Evolutionary conservation across 1,140 invertebrate species (phyloP), one percentile per base, ranked within the genome.

Genomic region (Drosophila teissieri): DNA sequence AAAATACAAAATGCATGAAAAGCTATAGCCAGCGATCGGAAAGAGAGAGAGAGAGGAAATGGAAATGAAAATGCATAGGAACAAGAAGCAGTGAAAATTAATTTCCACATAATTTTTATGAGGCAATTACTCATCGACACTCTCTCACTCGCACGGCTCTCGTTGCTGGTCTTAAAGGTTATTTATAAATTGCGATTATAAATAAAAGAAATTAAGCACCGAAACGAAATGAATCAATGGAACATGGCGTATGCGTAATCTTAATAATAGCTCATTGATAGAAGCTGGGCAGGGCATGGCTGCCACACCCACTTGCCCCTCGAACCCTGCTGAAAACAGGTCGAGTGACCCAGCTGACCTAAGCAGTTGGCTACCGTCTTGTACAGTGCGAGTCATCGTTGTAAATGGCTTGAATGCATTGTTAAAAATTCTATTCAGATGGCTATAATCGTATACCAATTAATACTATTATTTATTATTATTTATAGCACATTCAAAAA

Each of bases 61-160:
- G 14, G 36, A 31, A 79, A 39, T 45, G 14, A 27, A 31, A 79
- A 12, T 56, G 45, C 37, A 36, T 42, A 12, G 37, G 37, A 34
- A 65, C 54, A 69, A 76, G 77, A 68, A 89, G 65, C 80, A 77
- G 53, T 89, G 75, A 84, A 89, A 84, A 84, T 84, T 89, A 89
- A 89, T 89, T 89, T 89, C 69, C 85, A 84, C 84, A 89, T 89
- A 78, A 89, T 88, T 89, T 88, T 89, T 89, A 88, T 89, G 84
- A 88, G 84, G 84, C 84, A 89, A 89, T 89, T 89, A 89, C 84
- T 89, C 84, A 89, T 89, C 84, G 84, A 88, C 84, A 88, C 84
- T 60, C 64, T 63, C 64, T 55, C 34, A 46, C 31, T 19, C 56
- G 2, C 31, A 8, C 40, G 17, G 36, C 64, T 56, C 67, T 56